Conservation (phyloP, 2,113 vertebrate species). For the Ia io region DNA sequence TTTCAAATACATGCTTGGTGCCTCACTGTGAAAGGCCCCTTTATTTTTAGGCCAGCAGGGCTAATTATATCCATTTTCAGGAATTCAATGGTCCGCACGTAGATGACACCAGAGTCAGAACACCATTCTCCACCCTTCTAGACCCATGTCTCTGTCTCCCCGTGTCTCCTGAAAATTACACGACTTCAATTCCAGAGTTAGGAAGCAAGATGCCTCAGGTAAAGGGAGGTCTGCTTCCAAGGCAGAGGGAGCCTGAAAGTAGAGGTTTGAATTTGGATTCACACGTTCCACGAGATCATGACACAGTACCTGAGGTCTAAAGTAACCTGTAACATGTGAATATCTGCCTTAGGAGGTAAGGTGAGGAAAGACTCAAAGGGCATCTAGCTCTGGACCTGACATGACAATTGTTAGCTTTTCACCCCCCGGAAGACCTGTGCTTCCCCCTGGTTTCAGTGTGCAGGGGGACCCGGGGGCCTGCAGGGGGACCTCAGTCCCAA, state of each 20-base stretch:
- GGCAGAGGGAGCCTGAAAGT: background rate
- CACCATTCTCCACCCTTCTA: background rate
- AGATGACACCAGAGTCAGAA: background rate
- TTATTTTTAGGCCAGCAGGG: background rate
- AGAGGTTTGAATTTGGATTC: background rate
- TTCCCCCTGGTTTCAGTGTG: background rate
- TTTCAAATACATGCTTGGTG: background rate
- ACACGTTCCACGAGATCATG: fast-evolving
- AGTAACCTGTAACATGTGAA: background rate
- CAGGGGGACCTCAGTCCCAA: background rate
- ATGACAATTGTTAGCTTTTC: background rate
- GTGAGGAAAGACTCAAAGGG: no score
- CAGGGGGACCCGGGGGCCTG: no score
- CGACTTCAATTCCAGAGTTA: fast-evolving
- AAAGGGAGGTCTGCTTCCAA: background rate
- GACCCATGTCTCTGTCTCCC: background rate
- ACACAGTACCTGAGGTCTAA: background rate
- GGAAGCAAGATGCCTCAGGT: background rate
- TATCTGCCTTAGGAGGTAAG: background rate
- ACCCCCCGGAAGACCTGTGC: background rate
- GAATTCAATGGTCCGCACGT: background rate
- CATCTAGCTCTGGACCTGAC: background rate
- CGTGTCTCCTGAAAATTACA: background rate
- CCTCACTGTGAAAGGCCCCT: background rate
- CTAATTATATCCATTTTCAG: background rate